These are phyloP conservation scores for Hippolais icterina DNA, from an alignment of 2,113 vertebrate species.

Conservation along the genomic window DNA sequence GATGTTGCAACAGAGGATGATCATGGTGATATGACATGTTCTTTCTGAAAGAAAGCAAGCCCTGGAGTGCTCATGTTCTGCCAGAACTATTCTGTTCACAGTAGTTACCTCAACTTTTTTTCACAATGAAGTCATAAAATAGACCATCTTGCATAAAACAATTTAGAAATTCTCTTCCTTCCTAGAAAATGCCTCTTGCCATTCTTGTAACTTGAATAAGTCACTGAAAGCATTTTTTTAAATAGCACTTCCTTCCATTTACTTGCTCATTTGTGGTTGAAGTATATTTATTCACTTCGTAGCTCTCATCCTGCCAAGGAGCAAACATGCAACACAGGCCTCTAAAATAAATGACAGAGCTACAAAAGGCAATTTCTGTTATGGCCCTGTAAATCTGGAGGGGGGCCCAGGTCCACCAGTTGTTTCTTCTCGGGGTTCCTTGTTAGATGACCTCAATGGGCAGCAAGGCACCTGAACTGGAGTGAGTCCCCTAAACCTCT, in stretches of 20 bases:
- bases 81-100: neutral
- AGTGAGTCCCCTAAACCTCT: neutral
- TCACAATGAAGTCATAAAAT: slow-evolving; percentile 26
- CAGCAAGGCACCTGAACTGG: neutral
- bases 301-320: slow-evolving; percentile 48
- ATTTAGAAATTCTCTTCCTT: slow-evolving; percentile 53
- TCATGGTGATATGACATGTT: slow-evolving; percentile 10
- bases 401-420: neutral
- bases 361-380: slow-evolving; percentile 12
- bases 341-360: neutral
- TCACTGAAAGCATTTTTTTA: slow-evolving; percentile 38
- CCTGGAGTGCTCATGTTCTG: neutral
- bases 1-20: slow-evolving; percentile 21
- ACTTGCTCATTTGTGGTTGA: slow-evolving; percentile 48
- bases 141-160: slow-evolving; percentile 37
- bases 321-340: slow-evolving; percentile 18
- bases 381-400: neutral
- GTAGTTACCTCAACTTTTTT: slow-evolving; percentile 30
- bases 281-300: slow-evolving; percentile 26
- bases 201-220: slow-evolving; percentile 52
- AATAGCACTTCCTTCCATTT: slow-evolving; percentile 59
- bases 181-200: slow-evolving; percentile 52
- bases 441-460: neutral
- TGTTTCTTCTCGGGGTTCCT: neutral
- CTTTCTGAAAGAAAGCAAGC: neutral